Evolutionary conservation across 2,797 vertebrate species (phyloP), one percentile per base, ranked within the genome.

Genomic region (Leptatherina wallacei): DNA sequence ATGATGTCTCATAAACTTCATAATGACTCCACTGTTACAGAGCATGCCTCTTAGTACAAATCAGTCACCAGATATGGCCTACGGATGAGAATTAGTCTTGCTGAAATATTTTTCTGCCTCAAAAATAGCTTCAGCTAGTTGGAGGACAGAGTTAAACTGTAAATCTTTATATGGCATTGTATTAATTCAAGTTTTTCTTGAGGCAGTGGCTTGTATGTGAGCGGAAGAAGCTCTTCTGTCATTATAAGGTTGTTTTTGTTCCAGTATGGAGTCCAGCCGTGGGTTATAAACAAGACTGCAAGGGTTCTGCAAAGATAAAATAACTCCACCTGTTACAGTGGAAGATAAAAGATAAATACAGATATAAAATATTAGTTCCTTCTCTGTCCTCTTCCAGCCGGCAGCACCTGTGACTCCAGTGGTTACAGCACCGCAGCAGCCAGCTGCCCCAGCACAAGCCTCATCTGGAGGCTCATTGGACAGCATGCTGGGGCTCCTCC

Each of bases 401-500:
- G 70, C 87, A 71, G 83, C 80, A 32, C 85, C 93, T 1, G 87
- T 92, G 83, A 85, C 14, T 72, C 92, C 93, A 13, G 89, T 88
- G 30, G 78, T 92, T 12, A 77, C 88, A 0, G 70, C 89, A 3
- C 70, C 89, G 2, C 93, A 82, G 77, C 93, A 91, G 51, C 82
- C 89, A 5, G n/a, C 73, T 8, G 24, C 89, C 24, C 82, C 88
- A 0, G 80, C 87, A 0, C 92, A 91, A 35, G 58, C 89, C 51
- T 85, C 93, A 3, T 87, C 94, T 0, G 93, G 91, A 0, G 95
- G 95, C 81, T 96, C 96, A 9, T 78, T 98, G 83, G 97, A 98
- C 91, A 96, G 95, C 85, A 98, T 98, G 97, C 88, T 98, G 82
- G 97, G 96, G 24, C 94, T 96, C 84, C 95, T 98, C 49, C 96